These are phyloP conservation scores for Ectobius pallidus DNA, from an alignment of 2,888 invertebrate genomes.

Conservation along the genomic window DNA sequence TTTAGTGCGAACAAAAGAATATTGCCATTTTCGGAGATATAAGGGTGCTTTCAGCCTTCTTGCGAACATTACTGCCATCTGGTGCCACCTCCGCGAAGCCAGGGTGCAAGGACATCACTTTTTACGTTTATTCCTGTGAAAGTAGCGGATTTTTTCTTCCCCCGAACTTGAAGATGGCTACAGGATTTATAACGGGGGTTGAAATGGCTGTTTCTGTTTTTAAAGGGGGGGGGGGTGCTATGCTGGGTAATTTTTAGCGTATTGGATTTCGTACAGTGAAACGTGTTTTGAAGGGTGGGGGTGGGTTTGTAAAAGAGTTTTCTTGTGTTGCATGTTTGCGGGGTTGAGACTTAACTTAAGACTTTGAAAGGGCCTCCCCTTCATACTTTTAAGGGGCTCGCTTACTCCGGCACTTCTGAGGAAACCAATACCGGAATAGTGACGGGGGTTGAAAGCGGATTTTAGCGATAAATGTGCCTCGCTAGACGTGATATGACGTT, in stretches of 20 bases:
- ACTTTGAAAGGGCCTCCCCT: conserved; percentile 7
- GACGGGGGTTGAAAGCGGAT: not conserved
- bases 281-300: not conserved
- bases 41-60: not conserved
- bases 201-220: conserved; percentile 33
- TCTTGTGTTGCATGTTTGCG: conserved; percentile 7
- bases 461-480: not conserved
- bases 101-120: conserved; percentile 32
- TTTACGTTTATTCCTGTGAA: conserved; percentile 15
- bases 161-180: conserved; percentile 6
- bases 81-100: not conserved
- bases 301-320: not conserved
- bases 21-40: not conserved
- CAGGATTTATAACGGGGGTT: conserved; percentile 27
- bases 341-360: conserved; percentile 15
- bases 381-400: not conserved
- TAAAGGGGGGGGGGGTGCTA: conserved; percentile 3
- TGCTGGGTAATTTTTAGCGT: conserved; percentile 29
- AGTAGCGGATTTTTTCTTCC: not conserved
- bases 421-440: not conserved
- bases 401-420: not conserved
- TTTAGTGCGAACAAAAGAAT: not conserved
- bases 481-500: no score
- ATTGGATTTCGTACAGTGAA: conserved; percentile 24
- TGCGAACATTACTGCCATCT: not conserved